Percentiles rank a stretch among this genome's conserved stretches.
These are phyloP conservation scores for Ichneumon xanthorius DNA, from an alignment of 2,888 invertebrate genomes.

Conservation along the genomic window DNA sequence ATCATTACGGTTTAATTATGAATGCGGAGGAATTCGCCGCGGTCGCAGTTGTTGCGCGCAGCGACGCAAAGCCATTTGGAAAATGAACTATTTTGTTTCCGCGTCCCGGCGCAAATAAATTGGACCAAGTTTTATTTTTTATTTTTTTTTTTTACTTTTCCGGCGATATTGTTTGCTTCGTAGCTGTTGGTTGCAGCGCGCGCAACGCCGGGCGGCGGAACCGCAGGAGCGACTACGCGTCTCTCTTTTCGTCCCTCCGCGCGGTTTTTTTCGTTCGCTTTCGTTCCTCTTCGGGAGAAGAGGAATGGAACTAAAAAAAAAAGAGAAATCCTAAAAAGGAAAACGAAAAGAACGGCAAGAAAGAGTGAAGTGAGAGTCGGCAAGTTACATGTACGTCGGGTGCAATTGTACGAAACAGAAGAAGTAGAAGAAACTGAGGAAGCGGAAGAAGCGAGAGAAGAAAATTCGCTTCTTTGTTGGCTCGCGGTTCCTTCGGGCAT, in stretches of 20 bases:
- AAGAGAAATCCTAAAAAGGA: not conserved
- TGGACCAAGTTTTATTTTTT: slow-evolving; percentile 28
- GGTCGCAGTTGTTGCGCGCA: slow-evolving; percentile 7
- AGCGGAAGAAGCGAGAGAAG: slow-evolving; percentile 46
- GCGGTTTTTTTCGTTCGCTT: slow-evolving; percentile 44
- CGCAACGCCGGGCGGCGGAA: slow-evolving; percentile 35
- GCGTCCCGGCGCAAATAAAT: slow-evolving; percentile 31
- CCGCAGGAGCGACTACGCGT: slow-evolving; percentile 30
- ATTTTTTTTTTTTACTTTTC: too few relatives aligned
- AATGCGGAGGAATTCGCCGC: slow-evolving; percentile 2
- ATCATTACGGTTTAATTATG: slow-evolving; percentile 33
- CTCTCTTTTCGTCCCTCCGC: slow-evolving; percentile 1
- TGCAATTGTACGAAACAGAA: slow-evolving; percentile 58
- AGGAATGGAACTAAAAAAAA: slow-evolving; percentile 19
- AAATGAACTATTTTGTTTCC: slow-evolving; percentile 31
- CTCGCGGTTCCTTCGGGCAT: slow-evolving; percentile 64
- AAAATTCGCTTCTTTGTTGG: slow-evolving; percentile 46
- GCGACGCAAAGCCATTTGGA: slow-evolving; percentile 32
- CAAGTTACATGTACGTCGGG: slow-evolving; percentile 43
- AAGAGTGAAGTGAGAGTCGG: slow-evolving; percentile 54
- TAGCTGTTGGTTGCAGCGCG: slow-evolving; percentile 7
- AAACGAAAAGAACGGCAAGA: slow-evolving; percentile 6
- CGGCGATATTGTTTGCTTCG: slow-evolving; percentile 37
- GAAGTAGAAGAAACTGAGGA: slow-evolving; percentile 36
- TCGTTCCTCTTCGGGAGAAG: slow-evolving; percentile 22